A percentile compares a stretch with the other conserved stretches of the same genome.
Conservation (phyloP, 2,797 vertebrate genomes). For the Glyptemys insculpta region DNA sequence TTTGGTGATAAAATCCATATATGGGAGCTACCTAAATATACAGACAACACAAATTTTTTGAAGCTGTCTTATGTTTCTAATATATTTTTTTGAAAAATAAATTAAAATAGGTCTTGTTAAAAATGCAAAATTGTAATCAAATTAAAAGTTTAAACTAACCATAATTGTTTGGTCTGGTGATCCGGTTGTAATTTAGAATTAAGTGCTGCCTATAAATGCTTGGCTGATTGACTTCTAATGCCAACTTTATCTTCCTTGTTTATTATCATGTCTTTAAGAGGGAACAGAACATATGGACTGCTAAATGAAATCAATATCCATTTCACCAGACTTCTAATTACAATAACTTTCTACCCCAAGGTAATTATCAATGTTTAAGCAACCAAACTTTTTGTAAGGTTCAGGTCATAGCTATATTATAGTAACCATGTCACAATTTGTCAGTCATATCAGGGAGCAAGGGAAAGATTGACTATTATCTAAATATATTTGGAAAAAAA, state of each 20-base stretch:
- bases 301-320: neutral
- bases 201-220: neutral
- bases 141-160: neutral
- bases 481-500: neutral
- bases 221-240: neutral
- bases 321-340: constrained; percentile 3
- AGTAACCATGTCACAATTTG: neutral
- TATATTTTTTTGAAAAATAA: neutral
- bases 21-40: neutral
- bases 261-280: neutral
- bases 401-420: neutral
- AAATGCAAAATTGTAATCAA: neutral
- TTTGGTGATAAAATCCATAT: fast-evolving
- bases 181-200: neutral
- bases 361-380: constrained; percentile 6
- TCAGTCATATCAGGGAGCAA: neutral
- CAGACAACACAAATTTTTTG: neutral
- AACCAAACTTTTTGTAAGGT: neutral
- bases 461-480: neutral
- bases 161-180: neutral
- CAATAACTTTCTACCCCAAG: neutral
- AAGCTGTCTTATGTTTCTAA: neutral
- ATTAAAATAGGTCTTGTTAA: fast-evolving
- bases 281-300: neutral
- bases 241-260: neutral